Conservation (phyloP, 2,113 vertebrate genomes). For the Odobenus rosmarus region DNA sequence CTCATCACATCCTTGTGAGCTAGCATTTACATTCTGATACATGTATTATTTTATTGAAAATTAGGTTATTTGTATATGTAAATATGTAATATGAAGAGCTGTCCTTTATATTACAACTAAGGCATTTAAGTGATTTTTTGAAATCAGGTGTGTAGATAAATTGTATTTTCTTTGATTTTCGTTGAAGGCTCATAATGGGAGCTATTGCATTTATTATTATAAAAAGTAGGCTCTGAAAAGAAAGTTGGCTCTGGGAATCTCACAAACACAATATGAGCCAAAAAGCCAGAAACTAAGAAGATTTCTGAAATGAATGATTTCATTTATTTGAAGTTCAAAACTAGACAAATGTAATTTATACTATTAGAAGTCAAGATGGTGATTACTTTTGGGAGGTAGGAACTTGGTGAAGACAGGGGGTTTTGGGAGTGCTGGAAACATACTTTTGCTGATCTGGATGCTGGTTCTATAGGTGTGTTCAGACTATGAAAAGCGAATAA, state of each 20-base stretch:
- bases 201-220: not conserved
- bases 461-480: not conserved
- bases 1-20: not conserved
- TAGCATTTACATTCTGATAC: not conserved
- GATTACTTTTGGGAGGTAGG: not conserved
- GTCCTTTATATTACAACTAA: not conserved
- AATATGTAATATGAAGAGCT: not conserved
- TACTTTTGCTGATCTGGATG: not conserved
- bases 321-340: not conserved
- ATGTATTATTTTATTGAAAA: not conserved
- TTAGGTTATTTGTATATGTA: not conserved
- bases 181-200: not conserved
- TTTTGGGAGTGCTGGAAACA: not conserved
- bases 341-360: not conserved
- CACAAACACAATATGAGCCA: not conserved
- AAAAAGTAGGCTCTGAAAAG: not conserved
- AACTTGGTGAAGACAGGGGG: not conserved
- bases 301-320: slow-evolving; percentile 5
- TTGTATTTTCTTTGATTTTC: slow-evolving; percentile 28
- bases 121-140: not conserved
- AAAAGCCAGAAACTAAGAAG: not conserved
- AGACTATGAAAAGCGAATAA: not conserved
- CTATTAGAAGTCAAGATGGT: not conserved
- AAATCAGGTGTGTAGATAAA: not conserved
- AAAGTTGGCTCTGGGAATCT: not conserved